Percentiles rank a stretch among this genome's conserved stretches.
phyloP scores from a whole-genome alignment of 2,113 vertebrate species.

The Axis porcinus region DNA sequence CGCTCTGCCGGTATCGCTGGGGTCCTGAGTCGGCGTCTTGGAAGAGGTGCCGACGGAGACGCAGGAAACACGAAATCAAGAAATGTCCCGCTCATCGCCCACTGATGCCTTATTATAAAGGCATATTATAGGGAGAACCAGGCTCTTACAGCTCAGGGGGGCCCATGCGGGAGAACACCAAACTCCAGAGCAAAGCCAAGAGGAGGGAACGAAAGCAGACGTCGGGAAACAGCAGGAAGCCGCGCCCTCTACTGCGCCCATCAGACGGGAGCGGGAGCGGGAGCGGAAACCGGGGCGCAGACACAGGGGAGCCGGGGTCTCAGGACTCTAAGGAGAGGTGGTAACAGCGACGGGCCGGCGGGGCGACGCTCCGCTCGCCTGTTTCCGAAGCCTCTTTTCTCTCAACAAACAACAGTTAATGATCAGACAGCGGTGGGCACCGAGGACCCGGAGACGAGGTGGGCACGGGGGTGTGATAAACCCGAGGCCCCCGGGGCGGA shows the following conservation, averaged over 20 bases:
- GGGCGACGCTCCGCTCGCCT: fast-evolving
- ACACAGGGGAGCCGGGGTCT: fast-evolving
- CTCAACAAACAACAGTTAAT: not conserved
- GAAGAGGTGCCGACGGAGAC: not conserved
- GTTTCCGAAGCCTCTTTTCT: not conserved
- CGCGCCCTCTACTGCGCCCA: fast-evolving
- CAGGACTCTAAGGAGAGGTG: fast-evolving
- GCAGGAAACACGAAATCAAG: too few relatives aligned
- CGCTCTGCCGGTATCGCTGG: fast-evolving
- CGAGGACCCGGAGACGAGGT: not conserved
- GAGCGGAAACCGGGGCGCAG: too few relatives aligned
- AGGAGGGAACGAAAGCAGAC: not conserved
- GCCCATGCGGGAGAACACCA: fast-evolving
- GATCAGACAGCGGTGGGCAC: not conserved
- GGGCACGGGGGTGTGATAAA: fast-evolving
- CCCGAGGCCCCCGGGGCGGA: not conserved
- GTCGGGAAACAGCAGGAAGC: not conserved
- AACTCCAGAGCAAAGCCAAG: fast-evolving
- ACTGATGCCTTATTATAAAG: fast-evolving
- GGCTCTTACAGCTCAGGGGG: fast-evolving
- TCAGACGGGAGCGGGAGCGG: not conserved
- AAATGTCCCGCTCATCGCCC: fast-evolving
- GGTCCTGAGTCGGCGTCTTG: fast-evolving
- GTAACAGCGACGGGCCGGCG: fast-evolving
- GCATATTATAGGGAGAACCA: too few relatives aligned